phyloP scores from a whole-genome alignment of 2,888 invertebrate species.

The Cheilosia urbana region DNA sequence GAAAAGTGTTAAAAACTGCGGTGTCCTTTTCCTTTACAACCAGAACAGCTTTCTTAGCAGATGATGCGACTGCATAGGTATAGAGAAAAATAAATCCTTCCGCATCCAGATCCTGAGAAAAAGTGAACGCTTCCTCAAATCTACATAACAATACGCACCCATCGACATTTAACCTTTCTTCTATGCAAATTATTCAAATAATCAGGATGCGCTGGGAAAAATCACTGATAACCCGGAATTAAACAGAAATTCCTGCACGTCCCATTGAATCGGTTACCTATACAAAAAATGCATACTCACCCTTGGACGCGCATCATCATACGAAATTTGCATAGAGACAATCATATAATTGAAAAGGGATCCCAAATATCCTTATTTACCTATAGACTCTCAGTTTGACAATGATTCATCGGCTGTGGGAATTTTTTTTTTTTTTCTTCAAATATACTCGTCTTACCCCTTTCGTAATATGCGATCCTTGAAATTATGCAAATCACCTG shows the following conservation, averaged over 20 bases:
- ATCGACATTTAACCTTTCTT: slow-evolving; percentile 61
- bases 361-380: slow-evolving; percentile 56
- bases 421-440: slow-evolving; percentile 44
- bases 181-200: slow-evolving; percentile 50
- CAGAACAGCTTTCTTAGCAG: neutral
- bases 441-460: slow-evolving; percentile 21
- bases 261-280: neutral
- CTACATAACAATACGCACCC: slow-evolving; percentile 61
- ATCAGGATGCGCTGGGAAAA: slow-evolving; percentile 30
- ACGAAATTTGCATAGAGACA: slow-evolving; percentile 67
- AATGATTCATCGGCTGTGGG: slow-evolving; percentile 51
- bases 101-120: slow-evolving; percentile 54
- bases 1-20: too few relatives aligned
- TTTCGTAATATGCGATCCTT: slow-evolving; percentile 45
- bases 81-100: slow-evolving; percentile 37
- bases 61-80: slow-evolving; percentile 5
- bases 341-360: slow-evolving; percentile 49
- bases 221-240: slow-evolving; percentile 74
- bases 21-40: neutral
- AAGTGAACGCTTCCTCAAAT: slow-evolving; percentile 32
- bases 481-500: slow-evolving; percentile 71
- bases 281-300: slow-evolving; percentile 51
- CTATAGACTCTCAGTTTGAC: slow-evolving; percentile 10
- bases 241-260: slow-evolving; percentile 34
- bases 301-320: slow-evolving; percentile 51